Base-by-base conservation (phyloP, 2,888 invertebrate species). In the Ganaspis brasiliensis region DNA sequence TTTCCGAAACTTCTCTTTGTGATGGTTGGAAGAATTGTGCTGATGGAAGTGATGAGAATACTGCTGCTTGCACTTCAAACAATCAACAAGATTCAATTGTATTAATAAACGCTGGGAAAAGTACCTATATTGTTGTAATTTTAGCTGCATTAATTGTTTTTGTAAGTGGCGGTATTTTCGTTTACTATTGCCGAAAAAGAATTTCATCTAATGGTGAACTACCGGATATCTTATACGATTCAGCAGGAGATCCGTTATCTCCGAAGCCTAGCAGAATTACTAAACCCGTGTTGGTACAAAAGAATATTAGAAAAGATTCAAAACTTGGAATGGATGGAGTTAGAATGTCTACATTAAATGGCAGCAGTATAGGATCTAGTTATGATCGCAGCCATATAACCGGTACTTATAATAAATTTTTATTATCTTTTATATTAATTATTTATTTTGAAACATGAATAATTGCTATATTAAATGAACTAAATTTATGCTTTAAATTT, bases 1-100 rank as follows among this genome's bases (percentile, higher is more conserved):
- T 97, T 21, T 93, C 96, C 0, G 92, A 94, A 2, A 92, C 93
- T 0, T 91, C 94, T 8, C 92, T 97, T 0, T 97, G 97, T 86
- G 96, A 97, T 90, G 95, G 95, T 0, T 94, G 94, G 91, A 94
- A 94, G 10, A 94, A 97, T 88, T 97, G 97, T 89, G 94, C 94
- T 0, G 81, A 81, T 16, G 96, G 96, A 0, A 94, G 95, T 0
- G 97, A 97, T 89, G 97, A 97, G 90, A 92, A 94, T 6, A 93
- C 94, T 1, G 93, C 94, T 1, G 93, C 94, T 3, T 96, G 96
- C 86, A 92, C 92, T 0, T 86, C 88, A 0, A 88, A 87, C 57
- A 89, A 92, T n/a, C 91, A 92, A 8, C 92, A 93, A 70, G 80
- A 92, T 88, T 75, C 82, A 2, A 81, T 81, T 63, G 70, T 79